These are phyloP conservation scores for Beroe forskalii DNA, from an alignment of 37 sponge, comb jelly and placozoan species.

Conservation along the genomic window DNA sequence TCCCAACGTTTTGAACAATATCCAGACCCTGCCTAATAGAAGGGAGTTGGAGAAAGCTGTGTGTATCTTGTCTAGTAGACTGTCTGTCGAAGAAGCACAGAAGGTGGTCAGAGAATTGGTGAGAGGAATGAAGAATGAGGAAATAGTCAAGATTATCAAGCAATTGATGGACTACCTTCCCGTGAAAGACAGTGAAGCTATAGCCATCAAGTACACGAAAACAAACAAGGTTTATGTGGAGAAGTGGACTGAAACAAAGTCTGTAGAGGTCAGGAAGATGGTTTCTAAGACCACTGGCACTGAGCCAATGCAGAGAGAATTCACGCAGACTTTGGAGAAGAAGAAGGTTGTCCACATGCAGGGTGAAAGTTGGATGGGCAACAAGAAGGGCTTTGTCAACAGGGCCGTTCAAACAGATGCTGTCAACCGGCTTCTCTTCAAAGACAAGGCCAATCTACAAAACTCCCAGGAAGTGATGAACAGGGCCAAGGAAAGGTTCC, in stretches of 20 bases:
- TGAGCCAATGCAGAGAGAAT: background rate
- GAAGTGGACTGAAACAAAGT: slow-evolving; percentile 50
- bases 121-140: slow-evolving; percentile 15
- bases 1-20: slow-evolving; percentile 12
- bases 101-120: background rate
- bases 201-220: background rate
- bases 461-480: slow-evolving; percentile 3
- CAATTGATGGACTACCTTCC: slow-evolving; percentile 50
- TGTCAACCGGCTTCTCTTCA: slow-evolving; percentile 28
- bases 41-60: slow-evolving; percentile 39
- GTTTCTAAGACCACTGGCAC: background rate
- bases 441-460: slow-evolving; percentile 8
- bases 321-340: background rate
- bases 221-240: slow-evolving; percentile 4
- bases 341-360: background rate
- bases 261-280: background rate
- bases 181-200: background rate
- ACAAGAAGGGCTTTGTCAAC: slow-evolving; percentile 41
- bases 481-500: slow-evolving; percentile 46
- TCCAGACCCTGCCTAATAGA: background rate
- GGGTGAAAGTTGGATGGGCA: slow-evolving; percentile 1
- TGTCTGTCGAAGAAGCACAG: background rate
- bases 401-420: slow-evolving; percentile 16
- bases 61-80: slow-evolving; percentile 11
- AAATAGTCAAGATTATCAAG: slow-evolving; percentile 6